Percentiles rank a stretch among this genome's conserved stretches.
Conservation (phyloP, 2,113 vertebrate species). For the Anguilla rostrata region DNA sequence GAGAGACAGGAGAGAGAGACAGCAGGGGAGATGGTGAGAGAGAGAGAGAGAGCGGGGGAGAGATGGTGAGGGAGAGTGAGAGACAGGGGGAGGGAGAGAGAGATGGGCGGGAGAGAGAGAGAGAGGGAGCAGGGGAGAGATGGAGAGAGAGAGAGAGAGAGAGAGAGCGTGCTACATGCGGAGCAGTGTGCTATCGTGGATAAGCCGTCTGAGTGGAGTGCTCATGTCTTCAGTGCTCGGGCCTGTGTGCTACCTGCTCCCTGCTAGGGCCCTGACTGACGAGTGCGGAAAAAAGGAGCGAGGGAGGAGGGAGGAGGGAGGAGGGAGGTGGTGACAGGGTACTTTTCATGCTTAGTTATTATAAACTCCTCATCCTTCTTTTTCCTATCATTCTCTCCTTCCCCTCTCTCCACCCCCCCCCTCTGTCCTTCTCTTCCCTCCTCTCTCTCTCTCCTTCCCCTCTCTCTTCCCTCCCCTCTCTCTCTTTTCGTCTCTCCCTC, state of each 20-base stretch:
- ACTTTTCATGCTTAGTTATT: constrained; percentile 70
- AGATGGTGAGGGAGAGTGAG: not conserved
- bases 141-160: not conserved
- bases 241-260: not conserved
- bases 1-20: constrained; percentile 18
- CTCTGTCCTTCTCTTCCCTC: not conserved
- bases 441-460: constrained; percentile 19
- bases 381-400: constrained; percentile 10
- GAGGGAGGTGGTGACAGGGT: constrained; percentile 49
- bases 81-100: not conserved
- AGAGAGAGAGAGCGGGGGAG: too few species aligned
- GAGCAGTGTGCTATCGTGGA: too few species aligned
- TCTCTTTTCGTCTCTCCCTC: constrained; percentile 25
- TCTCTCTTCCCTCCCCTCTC: constrained; percentile 5
- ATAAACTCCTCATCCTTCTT: constrained; percentile 53
- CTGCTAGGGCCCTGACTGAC: not conserved
- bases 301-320: constrained; percentile 18
- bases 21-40: not conserved
- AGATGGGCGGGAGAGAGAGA: not conserved
- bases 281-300: not conserved
- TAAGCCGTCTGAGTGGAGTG: too few species aligned
- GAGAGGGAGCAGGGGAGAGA: constrained; percentile 33
- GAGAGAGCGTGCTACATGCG: too few species aligned
- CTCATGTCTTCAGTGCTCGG: too few species aligned
- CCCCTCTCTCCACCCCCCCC: not conserved